phyloP scores from a whole-genome alignment of 2,888 invertebrate genomes.

The Eubasilissa splendida region DNA sequence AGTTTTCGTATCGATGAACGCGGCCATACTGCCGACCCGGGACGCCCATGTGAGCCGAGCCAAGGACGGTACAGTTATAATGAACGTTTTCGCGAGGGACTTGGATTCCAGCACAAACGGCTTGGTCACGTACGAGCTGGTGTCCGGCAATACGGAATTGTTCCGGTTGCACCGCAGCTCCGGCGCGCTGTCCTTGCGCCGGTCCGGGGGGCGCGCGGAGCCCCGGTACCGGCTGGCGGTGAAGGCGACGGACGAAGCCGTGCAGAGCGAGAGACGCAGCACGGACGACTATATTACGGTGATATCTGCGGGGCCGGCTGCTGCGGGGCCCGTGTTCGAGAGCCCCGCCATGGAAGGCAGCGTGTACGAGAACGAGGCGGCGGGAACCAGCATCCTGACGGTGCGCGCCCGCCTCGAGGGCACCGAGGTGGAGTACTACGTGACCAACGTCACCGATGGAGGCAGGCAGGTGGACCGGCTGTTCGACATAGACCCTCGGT shows the following conservation, averaged over 20 bases:
- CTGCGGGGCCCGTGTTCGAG: slow-evolving; percentile 62
- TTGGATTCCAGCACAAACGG: slow-evolving; percentile 94
- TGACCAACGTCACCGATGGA: slow-evolving; percentile 85
- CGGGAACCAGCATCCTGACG: slow-evolving; percentile 88
- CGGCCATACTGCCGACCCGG: slow-evolving; percentile 82
- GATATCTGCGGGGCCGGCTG: slow-evolving; percentile 77
- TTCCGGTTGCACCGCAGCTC: slow-evolving; percentile 87
- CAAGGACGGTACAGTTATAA: slow-evolving; percentile 78
- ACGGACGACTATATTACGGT: slow-evolving; percentile 91
- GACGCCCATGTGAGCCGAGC: slow-evolving; percentile 70
- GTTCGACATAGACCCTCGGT: slow-evolving; percentile 91
- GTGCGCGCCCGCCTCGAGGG: slow-evolving; percentile 81
- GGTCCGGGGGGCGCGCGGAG: slow-evolving; percentile 75
- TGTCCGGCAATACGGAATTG: slow-evolving; percentile 83
- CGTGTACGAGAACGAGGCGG: slow-evolving; percentile 91
- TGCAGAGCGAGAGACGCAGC: slow-evolving; percentile 88
- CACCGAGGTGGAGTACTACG: slow-evolving; percentile 88
- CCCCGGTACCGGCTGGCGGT: slow-evolving; percentile 87
- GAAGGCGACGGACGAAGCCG: slow-evolving; percentile 93
- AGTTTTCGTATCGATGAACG: slow-evolving; percentile 91
- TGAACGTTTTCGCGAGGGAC: slow-evolving; percentile 88
- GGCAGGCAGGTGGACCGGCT: slow-evolving; percentile 88
- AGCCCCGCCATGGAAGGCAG: slow-evolving; percentile 76
- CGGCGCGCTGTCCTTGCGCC: slow-evolving; percentile 80
- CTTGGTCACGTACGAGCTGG: slow-evolving; percentile 90